A percentile compares a stretch with the other conserved stretches of the same genome.
These are phyloP conservation scores for Eptesicus fuscus DNA, from an alignment of 2,113 vertebrate genomes.

Conservation along the genomic window DNA sequence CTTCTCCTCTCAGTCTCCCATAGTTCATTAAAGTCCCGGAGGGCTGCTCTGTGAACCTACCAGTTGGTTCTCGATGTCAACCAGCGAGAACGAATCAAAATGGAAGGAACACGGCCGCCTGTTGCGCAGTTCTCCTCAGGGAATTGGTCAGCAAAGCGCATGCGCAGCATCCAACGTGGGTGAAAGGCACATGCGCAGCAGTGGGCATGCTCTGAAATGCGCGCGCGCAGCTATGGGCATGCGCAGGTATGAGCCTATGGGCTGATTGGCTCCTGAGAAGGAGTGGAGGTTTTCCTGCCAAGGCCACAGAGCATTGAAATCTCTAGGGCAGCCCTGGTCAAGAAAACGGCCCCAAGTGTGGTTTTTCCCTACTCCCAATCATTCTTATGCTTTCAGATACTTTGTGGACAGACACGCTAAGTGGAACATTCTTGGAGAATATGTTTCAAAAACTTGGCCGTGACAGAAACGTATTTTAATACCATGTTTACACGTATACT, in stretches of 20 bases:
- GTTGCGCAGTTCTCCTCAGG: rapidly evolving
- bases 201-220: background rate
- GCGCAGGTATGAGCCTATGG: background rate
- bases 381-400: background rate
- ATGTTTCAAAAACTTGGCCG: background rate
- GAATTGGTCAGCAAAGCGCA: background rate
- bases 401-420: background rate
- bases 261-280: background rate
- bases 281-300: background rate
- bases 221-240: background rate
- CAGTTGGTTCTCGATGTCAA: no score
- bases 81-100: background rate
- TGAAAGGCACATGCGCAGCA: background rate
- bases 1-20: background rate
- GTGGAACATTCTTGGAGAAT: background rate
- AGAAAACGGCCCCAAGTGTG: background rate
- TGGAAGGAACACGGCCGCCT: background rate
- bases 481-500: background rate
- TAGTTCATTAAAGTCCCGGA: background rate
- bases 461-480: background rate
- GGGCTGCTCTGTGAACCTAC: background rate
- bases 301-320: rapidly evolving
- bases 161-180: background rate
- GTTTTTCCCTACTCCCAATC: no score
- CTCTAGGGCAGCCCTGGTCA: rapidly evolving